Evolutionary conservation across 2,113 vertebrate genomes (phyloP), one percentile per base, ranked within the genome.

Genomic region (Capra hircus): DNA sequence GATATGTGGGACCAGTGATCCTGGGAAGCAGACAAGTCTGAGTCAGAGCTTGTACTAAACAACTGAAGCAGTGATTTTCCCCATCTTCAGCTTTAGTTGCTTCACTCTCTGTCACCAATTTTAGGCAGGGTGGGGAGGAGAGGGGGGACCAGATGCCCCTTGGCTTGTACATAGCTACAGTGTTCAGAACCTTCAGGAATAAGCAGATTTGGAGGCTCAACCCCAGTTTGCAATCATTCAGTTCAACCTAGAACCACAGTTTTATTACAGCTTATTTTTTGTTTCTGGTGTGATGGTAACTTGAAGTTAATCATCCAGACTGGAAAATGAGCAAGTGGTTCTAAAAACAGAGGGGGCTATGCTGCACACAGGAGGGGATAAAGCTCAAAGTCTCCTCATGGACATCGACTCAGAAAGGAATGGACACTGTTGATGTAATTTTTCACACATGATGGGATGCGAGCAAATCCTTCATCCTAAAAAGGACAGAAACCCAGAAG

Each of bases 381-480:
- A 53, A 89, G 40, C 67, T 91, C 43, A 23, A 27, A 45, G 33
- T 36, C 33, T 64, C 53, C 81, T 92, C n/a, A 1, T 19, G 59
- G 13, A 28, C 33, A 6, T 86, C 1, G 10, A 83, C 84, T 93
- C 90, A 87, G 62, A 96, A 96, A 74, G 86, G 82, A 82, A 52
- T 2, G 5, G 83, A 90, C 78, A 17, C 71, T 91, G 94, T 53
- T 96, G 92, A 92, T 93, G 91, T 94, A 93, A 94, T 97, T 83
- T 80, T 97, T 97, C 97, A 81, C 57, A 77, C 89, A 50, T 53
- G 95, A 94, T 80, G 57, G 45, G 78, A 95, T 40, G 5, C 0
- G 12, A 88, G 62, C 93, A 96, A 97, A 95, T 97, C 98, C 86
- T 97, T 98, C 89, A 77, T 94, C 98, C 97, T 98, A 98, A 98